Conservation (phyloP, 2,797 vertebrate species). For the Synanceia verrucosa region DNA sequence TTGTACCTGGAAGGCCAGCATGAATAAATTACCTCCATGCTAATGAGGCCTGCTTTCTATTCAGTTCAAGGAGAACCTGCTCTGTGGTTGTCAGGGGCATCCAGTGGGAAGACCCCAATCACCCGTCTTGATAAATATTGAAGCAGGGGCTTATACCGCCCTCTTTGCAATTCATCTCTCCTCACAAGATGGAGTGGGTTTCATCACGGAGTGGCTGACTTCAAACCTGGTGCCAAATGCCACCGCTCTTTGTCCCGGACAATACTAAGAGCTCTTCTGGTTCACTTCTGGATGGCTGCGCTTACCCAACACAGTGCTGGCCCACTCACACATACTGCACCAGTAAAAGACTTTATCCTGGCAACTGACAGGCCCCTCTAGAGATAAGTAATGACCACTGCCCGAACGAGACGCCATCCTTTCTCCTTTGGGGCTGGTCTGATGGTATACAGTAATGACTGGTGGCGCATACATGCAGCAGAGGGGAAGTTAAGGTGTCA, state of each 20-base stretch:
- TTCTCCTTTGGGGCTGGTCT: conserved; percentile 10
- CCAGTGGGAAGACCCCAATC: conserved; percentile 58
- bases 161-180: conserved; percentile 56
- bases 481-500: conserved; percentile 56
- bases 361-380: conserved; percentile 62
- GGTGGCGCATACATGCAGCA: conserved; percentile 52
- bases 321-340: conserved; percentile 63
- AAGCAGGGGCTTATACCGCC: conserved; percentile 60
- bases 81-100: conserved; percentile 71
- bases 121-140: conserved; percentile 75
- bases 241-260: conserved; percentile 56
- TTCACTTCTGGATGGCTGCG: conserved; percentile 73
- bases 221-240: conserved; percentile 73
- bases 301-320: conserved; percentile 62
- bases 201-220: conserved; percentile 67
- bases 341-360: conserved; percentile 56
- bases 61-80: conserved; percentile 43
- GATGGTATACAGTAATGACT: conserved; percentile 39
- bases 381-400: conserved; percentile 52
- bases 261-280: conserved; percentile 53
- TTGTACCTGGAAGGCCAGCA: conserved; percentile 57
- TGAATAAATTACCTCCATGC: conserved; percentile 75
- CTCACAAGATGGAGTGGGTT: conserved; percentile 64
- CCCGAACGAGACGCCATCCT: conserved; percentile 3
- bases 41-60: conserved; percentile 61